Evolutionary conservation across 2,888 invertebrate species (phyloP).

Genomic region (Cephus pygmeus): DNA sequence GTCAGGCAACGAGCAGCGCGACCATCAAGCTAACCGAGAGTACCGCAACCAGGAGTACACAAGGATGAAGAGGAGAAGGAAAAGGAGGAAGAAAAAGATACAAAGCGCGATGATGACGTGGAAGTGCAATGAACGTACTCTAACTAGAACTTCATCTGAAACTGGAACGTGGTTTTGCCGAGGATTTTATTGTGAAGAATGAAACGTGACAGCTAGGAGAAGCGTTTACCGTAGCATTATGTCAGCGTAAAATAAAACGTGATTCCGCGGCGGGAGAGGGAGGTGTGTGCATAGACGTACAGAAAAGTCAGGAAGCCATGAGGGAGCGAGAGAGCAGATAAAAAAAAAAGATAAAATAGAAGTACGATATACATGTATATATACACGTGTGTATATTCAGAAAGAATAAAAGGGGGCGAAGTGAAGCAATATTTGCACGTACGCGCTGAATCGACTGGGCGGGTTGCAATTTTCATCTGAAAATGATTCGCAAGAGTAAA

Average conservation of each 20-base stretch:
- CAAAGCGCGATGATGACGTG: background rate
- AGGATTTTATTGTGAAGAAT: background rate
- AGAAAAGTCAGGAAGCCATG: conserved; percentile 16
- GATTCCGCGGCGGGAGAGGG: background rate
- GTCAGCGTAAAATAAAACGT: background rate
- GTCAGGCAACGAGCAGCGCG: background rate
- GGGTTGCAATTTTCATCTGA: background rate
- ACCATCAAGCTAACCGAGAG: background rate
- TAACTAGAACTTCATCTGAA: background rate
- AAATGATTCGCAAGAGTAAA: background rate
- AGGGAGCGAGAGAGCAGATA: conserved; percentile 3
- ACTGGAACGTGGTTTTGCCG: background rate
- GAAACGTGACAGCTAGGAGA: background rate
- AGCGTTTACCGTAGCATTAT: background rate
- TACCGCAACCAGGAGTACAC: background rate
- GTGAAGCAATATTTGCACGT: conserved; percentile 16
- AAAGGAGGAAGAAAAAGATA: background rate
- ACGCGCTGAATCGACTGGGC: background rate
- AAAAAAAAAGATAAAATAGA: background rate
- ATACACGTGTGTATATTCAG: conserved; percentile 6
- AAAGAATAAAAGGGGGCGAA: conserved; percentile 15
- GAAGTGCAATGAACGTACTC: background rate
- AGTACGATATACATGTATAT: background rate
- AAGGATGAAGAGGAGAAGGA: too few relatives aligned
- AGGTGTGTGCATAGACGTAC: background rate